Conservation (phyloP, 2,888 invertebrate species). For the Leptopilina drosophilae region DNA sequence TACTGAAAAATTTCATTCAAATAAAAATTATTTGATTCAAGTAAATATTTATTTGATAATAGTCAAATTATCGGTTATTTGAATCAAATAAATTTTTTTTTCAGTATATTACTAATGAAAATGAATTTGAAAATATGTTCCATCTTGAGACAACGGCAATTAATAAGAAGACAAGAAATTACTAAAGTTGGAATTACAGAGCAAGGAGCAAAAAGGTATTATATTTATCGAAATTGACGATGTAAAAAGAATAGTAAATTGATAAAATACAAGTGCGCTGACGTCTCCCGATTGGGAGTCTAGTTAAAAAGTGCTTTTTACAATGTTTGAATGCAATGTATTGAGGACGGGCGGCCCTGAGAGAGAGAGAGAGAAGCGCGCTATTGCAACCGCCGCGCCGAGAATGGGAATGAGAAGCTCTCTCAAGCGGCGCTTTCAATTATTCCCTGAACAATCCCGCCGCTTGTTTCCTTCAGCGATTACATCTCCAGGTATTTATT, state of each 20-base stretch:
- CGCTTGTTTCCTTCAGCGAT: constrained; percentile 77
- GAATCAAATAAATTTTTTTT: too few relatives aligned
- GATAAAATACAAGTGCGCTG: constrained; percentile 3
- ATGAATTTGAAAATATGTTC: too few relatives aligned
- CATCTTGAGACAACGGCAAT: too few relatives aligned
- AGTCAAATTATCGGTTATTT: too few relatives aligned
- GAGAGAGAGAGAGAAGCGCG: constrained; percentile 22
- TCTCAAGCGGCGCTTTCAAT: constrained; percentile 76
- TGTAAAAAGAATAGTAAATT: not conserved
- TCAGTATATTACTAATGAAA: too few relatives aligned
- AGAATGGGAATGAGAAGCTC: constrained; percentile 75
- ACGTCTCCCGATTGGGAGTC: constrained; percentile 48
- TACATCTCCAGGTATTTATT: constrained; percentile 77
- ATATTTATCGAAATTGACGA: not conserved
- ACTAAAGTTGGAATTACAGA: too few relatives aligned
- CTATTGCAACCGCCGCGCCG: constrained; percentile 53
- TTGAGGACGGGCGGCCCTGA: constrained; percentile 46
- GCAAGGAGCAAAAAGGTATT: too few relatives aligned
- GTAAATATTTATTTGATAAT: too few relatives aligned
- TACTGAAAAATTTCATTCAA: too few relatives aligned
- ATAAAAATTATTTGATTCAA: too few relatives aligned
- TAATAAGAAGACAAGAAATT: too few relatives aligned
- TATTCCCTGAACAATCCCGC: constrained; percentile 77
- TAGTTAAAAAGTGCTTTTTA: constrained; percentile 33
- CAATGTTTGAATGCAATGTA: constrained; percentile 26